These are phyloP conservation scores for Trichopoda pennipes DNA, from an alignment of 2,888 invertebrate species.

Conservation along the genomic window DNA sequence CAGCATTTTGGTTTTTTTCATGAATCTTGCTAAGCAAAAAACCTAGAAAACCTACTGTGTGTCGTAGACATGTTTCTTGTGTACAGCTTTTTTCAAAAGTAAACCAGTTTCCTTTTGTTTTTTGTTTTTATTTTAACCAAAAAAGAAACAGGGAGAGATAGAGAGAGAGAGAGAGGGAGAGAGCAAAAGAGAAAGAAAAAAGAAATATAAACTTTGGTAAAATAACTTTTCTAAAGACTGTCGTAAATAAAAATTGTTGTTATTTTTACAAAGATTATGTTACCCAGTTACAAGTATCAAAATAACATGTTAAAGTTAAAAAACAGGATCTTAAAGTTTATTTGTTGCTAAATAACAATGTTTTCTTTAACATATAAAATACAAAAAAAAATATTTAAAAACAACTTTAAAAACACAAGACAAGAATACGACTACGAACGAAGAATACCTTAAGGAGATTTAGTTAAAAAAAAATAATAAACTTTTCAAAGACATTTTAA, in stretches of 20 bases:
- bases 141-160: not conserved
- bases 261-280: conserved; percentile 56
- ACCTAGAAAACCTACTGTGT: not conserved
- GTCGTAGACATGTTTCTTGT: conserved; percentile 41
- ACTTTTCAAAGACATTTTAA: conserved; percentile 10
- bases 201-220: conserved; percentile 45
- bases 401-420: no score
- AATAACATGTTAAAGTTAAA: conserved; percentile 28
- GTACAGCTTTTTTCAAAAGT: conserved; percentile 46
- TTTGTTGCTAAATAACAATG: conserved; percentile 43
- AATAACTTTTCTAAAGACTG: conserved; percentile 72
- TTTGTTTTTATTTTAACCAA: conserved; percentile 52
- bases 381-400: not conserved
- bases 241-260: conserved; percentile 76
- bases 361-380: conserved; percentile 13
- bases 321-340: conserved; percentile 44
- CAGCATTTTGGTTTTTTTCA: conserved; percentile 42
- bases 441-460: conserved; percentile 17
- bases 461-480: not conserved
- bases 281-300: conserved; percentile 30
- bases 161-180: no score
- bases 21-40: not conserved
- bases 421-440: no score
- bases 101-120: conserved; percentile 18
- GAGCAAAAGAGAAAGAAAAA: not conserved